Percentiles rank a stretch among this genome's conserved stretches.
phyloP scores from a whole-genome alignment of 64 coral and sea anemone species.

The Stichodactyla mertensii region DNA sequence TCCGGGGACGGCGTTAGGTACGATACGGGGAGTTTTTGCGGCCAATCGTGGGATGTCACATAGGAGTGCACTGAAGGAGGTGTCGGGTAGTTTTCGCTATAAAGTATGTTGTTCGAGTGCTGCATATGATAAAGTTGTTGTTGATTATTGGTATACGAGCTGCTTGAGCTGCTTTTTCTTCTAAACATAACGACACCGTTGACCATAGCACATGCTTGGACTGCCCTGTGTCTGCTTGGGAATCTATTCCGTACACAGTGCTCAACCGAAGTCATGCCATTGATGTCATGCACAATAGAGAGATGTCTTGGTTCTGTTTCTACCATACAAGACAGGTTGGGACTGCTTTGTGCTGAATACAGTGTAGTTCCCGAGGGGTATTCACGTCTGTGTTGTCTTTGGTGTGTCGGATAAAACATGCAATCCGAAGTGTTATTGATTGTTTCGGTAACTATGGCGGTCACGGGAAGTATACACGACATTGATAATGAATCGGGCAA shows the following conservation, averaged over 20 bases:
- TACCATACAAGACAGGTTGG: constrained; percentile 49
- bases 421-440: constrained; percentile 66
- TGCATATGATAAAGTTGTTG: constrained; percentile 27
- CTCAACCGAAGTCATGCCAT: constrained; percentile 30
- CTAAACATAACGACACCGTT: constrained; percentile 8
- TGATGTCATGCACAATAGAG: constrained; percentile 39
- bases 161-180: constrained; percentile 29
- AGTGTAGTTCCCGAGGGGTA: constrained; percentile 55
- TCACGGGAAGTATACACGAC: constrained; percentile 54
- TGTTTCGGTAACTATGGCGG: constrained; percentile 40
- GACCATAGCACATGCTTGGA: constrained; percentile 29
- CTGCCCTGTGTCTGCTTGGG: constrained; percentile 13
- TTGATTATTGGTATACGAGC: constrained; percentile 19
- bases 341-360: constrained; percentile 59
- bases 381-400: constrained; percentile 34
- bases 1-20: constrained; percentile 83
- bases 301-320: constrained; percentile 6
- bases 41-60: constrained; percentile 26
- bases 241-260: constrained; percentile 25
- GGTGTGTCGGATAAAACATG: constrained; percentile 46
- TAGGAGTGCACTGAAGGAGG: constrained; percentile 54
- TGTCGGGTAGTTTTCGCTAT: constrained; percentile 23
- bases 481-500: constrained; percentile 50
- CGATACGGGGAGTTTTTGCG: constrained; percentile 60
- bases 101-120: not conserved